Evolutionary conservation across 2,888 invertebrate genomes (phyloP).

Genomic region (Agonopterix arenella): DNA sequence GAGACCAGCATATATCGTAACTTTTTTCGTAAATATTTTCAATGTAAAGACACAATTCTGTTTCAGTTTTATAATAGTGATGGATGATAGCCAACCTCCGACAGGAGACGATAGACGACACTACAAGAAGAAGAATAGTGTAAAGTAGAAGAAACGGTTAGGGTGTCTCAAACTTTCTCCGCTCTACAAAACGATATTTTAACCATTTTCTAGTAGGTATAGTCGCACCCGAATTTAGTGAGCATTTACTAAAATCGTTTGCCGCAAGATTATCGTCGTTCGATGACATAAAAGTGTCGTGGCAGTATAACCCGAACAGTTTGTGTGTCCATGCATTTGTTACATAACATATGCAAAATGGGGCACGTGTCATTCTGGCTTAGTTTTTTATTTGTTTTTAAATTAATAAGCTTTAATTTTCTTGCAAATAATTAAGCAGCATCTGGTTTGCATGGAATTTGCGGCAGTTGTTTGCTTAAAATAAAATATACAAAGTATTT

Average conservation of each 20-base stretch:
- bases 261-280: slow-evolving; percentile 18
- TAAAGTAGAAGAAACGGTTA: too few species aligned
- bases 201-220: too few species aligned
- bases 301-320: slow-evolving; percentile 26
- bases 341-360: slow-evolving; percentile 36
- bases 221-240: too few species aligned
- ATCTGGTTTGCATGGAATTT: slow-evolving; percentile 18
- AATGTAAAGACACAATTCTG: too few species aligned
- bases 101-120: too few species aligned
- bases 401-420: slow-evolving; percentile 16
- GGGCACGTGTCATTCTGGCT: slow-evolving; percentile 33
- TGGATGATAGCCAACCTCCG: too few species aligned
- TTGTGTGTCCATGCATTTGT: slow-evolving; percentile 22
- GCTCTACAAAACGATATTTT: too few species aligned
- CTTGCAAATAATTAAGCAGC: slow-evolving; percentile 20
- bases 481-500: slow-evolving; percentile 3
- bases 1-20: too few species aligned
- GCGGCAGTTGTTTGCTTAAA: slow-evolving; percentile 4
- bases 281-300: slow-evolving; percentile 59
- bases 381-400: slow-evolving; percentile 18
- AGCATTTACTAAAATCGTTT: slow-evolving; percentile 19
- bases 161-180: too few species aligned
- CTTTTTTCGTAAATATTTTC: too few species aligned
- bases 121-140: too few species aligned
- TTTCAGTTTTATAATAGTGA: too few species aligned